A percentile compares a stretch with the other conserved stretches of the same genome.
phyloP scores from a whole-genome alignment of 1,140 invertebrate genomes.

The Cyrtorhinus lividipennis region DNA sequence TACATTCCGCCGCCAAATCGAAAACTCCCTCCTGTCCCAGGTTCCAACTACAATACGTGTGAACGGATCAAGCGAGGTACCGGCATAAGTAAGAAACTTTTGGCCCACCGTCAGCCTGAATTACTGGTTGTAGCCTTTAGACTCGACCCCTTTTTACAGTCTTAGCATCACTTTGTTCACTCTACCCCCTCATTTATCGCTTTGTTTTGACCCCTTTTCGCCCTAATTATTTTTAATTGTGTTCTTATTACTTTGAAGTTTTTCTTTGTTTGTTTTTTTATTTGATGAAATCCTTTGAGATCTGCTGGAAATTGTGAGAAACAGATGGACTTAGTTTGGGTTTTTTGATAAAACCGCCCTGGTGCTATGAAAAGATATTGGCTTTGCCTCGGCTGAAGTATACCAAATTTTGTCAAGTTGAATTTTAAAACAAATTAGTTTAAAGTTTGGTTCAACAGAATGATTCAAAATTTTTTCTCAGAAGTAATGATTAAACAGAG shows the following conservation, averaged over 20 bases:
- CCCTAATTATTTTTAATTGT: neutral
- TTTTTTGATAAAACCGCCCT: too few relatives aligned
- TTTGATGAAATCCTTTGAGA: conserved; percentile 9
- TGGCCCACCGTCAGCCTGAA: conserved; percentile 10
- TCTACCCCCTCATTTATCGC: neutral
- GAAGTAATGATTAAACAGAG: too few relatives aligned
- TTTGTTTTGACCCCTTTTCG: neutral
- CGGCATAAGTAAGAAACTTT: conserved; percentile 60
- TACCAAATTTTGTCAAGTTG: neutral
- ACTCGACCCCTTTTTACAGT: neutral
- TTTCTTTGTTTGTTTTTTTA: conserved; percentile 21
- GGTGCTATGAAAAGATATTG: too few relatives aligned
- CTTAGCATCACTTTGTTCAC: conserved; percentile 9
- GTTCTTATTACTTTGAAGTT: conserved; percentile 18
- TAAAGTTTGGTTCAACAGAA: too few relatives aligned
- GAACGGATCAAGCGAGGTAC: conserved; percentile 84
- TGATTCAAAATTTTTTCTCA: too few relatives aligned
- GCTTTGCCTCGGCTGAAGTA: neutral
- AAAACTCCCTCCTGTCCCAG: conserved; percentile 77
- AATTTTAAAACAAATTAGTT: neutral
- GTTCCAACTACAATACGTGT: conserved; percentile 83
- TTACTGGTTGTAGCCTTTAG: conserved; percentile 4
- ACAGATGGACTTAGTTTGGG: too few relatives aligned
- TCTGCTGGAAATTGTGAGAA: conserved; percentile 1
- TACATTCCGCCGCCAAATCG: conserved; percentile 85